Base-by-base conservation (phyloP, 2,888 invertebrate genomes). In the Sphaeridia pumilis region DNA sequence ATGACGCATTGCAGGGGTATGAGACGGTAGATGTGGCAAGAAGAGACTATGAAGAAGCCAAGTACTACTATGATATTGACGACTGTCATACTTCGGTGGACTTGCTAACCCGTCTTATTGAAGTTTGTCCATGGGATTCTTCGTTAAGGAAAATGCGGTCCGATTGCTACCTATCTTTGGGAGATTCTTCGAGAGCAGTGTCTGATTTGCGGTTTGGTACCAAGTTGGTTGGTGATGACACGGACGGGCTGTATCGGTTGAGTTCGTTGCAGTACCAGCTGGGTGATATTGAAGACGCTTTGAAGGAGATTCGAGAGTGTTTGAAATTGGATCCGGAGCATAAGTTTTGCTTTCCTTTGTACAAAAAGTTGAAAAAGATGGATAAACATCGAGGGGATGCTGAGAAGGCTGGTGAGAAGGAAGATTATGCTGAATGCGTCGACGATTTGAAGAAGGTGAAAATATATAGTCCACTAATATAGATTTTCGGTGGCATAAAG, bases 281-380 rank as follows among this genome's bases (percentile, higher is more conserved):
- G 51, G 98, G 97, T 2, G 89, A 95, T 66, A 87, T 90, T 44
- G 63, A 64, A 52, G 60, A 63, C 24, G 51, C 63, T 17, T 41
- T 64, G 12, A 48, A 58, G 36, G 90, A 95, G 72, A 84, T 98
- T 60, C 82, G 98, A 21, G 95, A 98, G 71, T 99, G 98, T 70
- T 76, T 99, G 20, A 93, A 88, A 70, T 74, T 95, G 38, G 97
- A 99, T 72, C 95, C 95, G 0, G 98, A 99, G 66, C 94, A 99
- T 73, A 90, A 92, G 73, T 78, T 84, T 66, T 98, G 97, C 72
- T 59, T 60, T 35, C 82, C 87, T 21, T 84, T 93, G 67, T 98
- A 99, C 75, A 98, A 97, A 71, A 88, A 87, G 70, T 76, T 97
- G 28, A 93, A 93, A 70, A 93, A 94, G 70, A 78, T 98, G 14